Evolutionary conservation across 1,140 invertebrate species (phyloP).

Genomic region (Cyrtorhinus lividipennis): DNA sequence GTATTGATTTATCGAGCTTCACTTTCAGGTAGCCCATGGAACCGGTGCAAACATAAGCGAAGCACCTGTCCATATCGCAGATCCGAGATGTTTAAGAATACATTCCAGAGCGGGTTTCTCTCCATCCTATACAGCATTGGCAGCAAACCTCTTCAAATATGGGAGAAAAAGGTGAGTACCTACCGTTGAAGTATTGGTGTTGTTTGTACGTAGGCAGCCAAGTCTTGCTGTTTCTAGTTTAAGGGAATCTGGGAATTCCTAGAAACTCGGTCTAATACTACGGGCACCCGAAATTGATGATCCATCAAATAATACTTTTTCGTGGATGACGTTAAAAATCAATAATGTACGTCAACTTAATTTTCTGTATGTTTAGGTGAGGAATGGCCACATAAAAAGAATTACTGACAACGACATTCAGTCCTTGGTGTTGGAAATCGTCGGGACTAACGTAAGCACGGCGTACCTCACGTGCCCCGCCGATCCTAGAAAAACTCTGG

Average conservation of each 20-base stretch:
- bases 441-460: slow-evolving; percentile 97
- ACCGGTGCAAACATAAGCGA: background rate
- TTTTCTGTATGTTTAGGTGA: no score
- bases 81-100: slow-evolving; percentile 99
- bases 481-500: slow-evolving; percentile 93
- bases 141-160: slow-evolving; percentile 96
- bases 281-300: no score
- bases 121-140: slow-evolving; percentile 99
- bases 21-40: slow-evolving; percentile 1
- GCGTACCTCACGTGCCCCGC: slow-evolving; percentile 97
- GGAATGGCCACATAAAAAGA: slow-evolving; percentile 98
- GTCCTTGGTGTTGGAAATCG: slow-evolving; percentile 94
- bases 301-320: no score
- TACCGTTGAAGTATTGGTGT: no score
- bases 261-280: no score
- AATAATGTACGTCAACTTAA: no score
- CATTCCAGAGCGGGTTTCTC: slow-evolving; percentile 97
- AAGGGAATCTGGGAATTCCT: no score
- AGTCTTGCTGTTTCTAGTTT: no score
- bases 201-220: no score
- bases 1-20: no score
- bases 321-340: no score
- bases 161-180: slow-evolving; percentile 99
- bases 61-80: no score
- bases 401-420: slow-evolving; percentile 99